Conservation (phyloP, 2,888 invertebrate genomes). For the Tethea ocularis region DNA sequence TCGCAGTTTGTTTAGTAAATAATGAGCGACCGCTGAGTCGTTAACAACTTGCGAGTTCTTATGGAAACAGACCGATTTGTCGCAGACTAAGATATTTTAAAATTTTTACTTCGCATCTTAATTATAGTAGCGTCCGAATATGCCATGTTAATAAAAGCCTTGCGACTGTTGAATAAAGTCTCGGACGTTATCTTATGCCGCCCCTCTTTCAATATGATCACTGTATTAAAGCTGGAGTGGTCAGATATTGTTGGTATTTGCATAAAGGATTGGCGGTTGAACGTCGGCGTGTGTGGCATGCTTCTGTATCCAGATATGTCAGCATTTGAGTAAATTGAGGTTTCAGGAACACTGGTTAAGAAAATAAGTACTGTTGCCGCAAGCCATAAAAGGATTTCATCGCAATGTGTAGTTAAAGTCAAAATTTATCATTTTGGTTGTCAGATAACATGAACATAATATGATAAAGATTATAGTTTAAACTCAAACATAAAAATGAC, state of each 20-base stretch:
- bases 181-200: constrained; percentile 30
- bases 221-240: constrained; percentile 56
- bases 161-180: constrained; percentile 17
- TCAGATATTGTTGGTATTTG: constrained; percentile 64
- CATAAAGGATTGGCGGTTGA: constrained; percentile 68
- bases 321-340: constrained; percentile 59
- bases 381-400: constrained; percentile 40
- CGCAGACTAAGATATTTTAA: constrained; percentile 16
- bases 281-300: constrained; percentile 61
- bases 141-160: constrained; percentile 27
- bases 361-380: constrained; percentile 41
- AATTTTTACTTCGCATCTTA: constrained; percentile 20
- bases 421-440: constrained; percentile 48
- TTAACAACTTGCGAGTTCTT: constrained; percentile 60
- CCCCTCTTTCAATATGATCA: constrained; percentile 48
- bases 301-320: constrained; percentile 51
- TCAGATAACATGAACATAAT: constrained; percentile 31
- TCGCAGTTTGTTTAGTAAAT: constrained; percentile 72
- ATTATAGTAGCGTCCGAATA: constrained; percentile 26
- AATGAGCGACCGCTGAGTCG: constrained; percentile 65
- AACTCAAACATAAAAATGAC: not conserved
- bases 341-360: constrained; percentile 68
- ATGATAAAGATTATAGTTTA: not conserved
- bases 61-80: constrained; percentile 35
- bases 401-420: constrained; percentile 33